phyloP scores from a whole-genome alignment of 1,140 invertebrate species.

The Diuraphis noxia region DNA sequence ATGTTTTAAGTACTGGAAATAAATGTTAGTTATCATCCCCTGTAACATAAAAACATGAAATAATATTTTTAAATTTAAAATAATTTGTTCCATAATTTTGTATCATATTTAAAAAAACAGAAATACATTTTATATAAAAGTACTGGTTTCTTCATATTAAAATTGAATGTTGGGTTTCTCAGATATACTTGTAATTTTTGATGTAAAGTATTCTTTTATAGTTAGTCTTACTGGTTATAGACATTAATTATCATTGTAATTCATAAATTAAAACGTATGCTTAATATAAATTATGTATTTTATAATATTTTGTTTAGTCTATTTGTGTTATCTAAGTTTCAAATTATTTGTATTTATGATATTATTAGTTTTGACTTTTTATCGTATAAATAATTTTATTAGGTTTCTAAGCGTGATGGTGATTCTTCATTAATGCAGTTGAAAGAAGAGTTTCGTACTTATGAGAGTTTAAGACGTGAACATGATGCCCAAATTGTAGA shows the following conservation, averaged over 20 bases:
- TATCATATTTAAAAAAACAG: not conserved
- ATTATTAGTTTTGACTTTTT: constrained; percentile 12
- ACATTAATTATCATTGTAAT: too few relatives aligned
- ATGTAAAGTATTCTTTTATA: not conserved
- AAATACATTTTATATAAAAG: not conserved
- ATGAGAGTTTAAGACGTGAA: constrained; percentile 88
- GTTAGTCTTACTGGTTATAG: too few relatives aligned
- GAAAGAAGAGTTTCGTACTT: constrained; percentile 95
- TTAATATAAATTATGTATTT: too few relatives aligned
- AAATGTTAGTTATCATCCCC: not conserved
- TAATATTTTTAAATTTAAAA: too few relatives aligned
- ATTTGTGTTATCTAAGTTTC: not conserved
- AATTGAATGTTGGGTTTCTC: not conserved
- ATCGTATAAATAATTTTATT: constrained; percentile 35
- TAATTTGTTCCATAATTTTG: too few relatives aligned
- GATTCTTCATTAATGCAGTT: constrained; percentile 98
- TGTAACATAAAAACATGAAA: too few relatives aligned
- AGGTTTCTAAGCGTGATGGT: constrained; percentile 95
- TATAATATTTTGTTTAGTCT: not conserved
- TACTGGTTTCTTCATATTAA: not conserved
- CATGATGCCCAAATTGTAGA: constrained; percentile 98
- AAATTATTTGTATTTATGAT: not conserved
- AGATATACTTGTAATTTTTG: not conserved
- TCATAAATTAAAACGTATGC: too few relatives aligned
- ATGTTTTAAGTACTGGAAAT: not conserved